Evolutionary conservation across 2,888 invertebrate species (phyloP), one percentile per base, ranked within the genome.

Genomic region (Abrostola tripartita): DNA sequence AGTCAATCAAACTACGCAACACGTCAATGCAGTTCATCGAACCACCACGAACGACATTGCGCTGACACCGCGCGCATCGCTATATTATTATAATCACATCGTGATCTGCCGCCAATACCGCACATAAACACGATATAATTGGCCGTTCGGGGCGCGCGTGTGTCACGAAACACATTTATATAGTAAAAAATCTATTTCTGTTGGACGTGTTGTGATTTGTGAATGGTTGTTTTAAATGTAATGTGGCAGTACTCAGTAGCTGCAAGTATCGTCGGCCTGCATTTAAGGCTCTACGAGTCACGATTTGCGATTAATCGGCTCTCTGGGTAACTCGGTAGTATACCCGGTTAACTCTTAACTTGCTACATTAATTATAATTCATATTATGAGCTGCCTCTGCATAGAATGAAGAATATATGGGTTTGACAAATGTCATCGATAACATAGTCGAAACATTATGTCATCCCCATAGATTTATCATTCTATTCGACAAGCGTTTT

Each of bases 151-250:
- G 44, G 38, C 47, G 67, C 56, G 71, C 81, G 79, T 82, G 82
- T 70, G 74, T 79, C 82, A 82, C 81, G 81, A 82, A 68, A 55
- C 41, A 44, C 50, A 62, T 57, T 69, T 59, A 36, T 64, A 54
- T 65, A 66, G 52, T 57, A 56, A 53, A 58, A 60, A 60, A 50
- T 47, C 1, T 62, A 65, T 64, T 44, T 60, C 5, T 41, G 35
- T 58, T 57, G 51, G 24, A 37, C 35, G 37, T 41, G 64, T 6
- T 42, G 55, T 52, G 55, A 6, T 9, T 36, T 36, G 11, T 67
- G 59, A 50, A 41, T 71, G 42, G 55, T 42, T 51, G 11, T 37
- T 50, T 66, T 61, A n/a, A n/a, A n/a, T n/a, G 36, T 50, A 36
- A 61, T 40, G 1, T 7, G 7, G 40, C 10, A 40, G 7, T 4